Evolutionary conservation across 2,797 vertebrate genomes (phyloP).

Genomic region (Poeciliopsis turneri): DNA sequence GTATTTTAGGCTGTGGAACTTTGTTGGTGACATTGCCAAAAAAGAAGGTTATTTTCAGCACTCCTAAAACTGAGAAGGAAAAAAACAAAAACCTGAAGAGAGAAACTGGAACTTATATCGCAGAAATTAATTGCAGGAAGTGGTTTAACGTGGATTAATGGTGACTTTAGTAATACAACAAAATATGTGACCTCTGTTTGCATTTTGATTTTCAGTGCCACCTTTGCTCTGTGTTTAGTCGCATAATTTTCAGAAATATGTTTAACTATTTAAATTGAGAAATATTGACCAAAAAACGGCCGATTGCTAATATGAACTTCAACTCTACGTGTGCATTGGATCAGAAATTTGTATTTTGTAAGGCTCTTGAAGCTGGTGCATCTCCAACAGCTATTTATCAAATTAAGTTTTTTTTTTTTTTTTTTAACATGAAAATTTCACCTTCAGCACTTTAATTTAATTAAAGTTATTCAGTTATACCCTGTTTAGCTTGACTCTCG

Average conservation of each 20-base stretch:
- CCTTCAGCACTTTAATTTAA: background rate
- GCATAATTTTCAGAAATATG: background rate
- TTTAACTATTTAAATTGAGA: background rate
- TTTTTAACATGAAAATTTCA: background rate
- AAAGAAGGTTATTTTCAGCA: conserved; percentile 19
- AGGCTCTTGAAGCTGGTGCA: background rate
- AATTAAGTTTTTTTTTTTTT: background rate
- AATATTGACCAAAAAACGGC: background rate
- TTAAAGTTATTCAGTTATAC: no score
- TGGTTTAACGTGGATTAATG: conserved; percentile 9
- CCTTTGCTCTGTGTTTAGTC: background rate
- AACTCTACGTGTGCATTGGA: background rate
- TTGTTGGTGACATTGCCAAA: conserved; percentile 5
- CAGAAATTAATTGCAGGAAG: conserved; percentile 14
- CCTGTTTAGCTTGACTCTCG: no score
- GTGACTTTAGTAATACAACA: conserved; percentile 9
- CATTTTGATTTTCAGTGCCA: background rate
- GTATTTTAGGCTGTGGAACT: background rate
- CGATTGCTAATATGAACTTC: background rate
- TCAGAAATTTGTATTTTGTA: background rate
- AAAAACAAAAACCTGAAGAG: background rate
- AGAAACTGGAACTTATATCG: background rate
- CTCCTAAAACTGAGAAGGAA: conserved; percentile 1
- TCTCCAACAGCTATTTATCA: background rate
- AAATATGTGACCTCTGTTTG: background rate